Conservation (phyloP, 2,113 vertebrate species). For the Sander lucioperca region DNA sequence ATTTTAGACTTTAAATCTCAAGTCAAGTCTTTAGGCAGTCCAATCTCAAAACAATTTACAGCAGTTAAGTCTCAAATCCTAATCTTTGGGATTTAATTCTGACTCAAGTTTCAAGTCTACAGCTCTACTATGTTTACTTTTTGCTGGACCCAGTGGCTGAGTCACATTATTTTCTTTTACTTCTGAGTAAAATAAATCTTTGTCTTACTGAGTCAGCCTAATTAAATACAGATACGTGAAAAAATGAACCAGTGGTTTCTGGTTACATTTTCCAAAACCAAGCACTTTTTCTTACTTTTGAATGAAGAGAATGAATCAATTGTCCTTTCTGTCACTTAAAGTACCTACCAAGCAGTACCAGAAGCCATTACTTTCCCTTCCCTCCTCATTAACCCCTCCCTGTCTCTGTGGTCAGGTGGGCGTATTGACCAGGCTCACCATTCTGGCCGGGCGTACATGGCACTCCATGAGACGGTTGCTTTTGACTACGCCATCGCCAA, state of each 20-base stretch:
- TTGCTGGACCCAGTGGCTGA: not conserved
- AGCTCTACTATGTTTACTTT: not conserved
- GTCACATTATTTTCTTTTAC: not conserved
- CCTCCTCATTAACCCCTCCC: not conserved
- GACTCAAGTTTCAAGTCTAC: not conserved
- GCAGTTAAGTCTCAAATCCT: not conserved
- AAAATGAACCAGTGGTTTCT: not conserved
- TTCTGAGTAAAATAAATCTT: not conserved
- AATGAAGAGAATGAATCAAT: not conserved
- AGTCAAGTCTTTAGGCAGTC: no score
- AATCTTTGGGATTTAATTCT: no score
- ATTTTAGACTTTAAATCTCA: no score
- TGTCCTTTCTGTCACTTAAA: not conserved
- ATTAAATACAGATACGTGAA: not conserved
- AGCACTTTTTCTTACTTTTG: not conserved
- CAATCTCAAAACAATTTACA: no score
- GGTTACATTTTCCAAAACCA: not conserved
- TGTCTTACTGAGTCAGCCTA: not conserved
- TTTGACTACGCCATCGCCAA: constrained; percentile 81
- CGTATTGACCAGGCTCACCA: constrained; percentile 87
- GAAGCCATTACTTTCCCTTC: not conserved
- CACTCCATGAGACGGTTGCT: constrained; percentile 82
- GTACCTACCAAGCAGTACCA: not conserved
- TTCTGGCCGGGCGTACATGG: constrained; percentile 75
- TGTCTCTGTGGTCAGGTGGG: constrained; percentile 70